These are phyloP conservation scores for Oscheius sp. DNA, from an alignment of 1,140 invertebrate genomes.

Conservation along the genomic window DNA sequence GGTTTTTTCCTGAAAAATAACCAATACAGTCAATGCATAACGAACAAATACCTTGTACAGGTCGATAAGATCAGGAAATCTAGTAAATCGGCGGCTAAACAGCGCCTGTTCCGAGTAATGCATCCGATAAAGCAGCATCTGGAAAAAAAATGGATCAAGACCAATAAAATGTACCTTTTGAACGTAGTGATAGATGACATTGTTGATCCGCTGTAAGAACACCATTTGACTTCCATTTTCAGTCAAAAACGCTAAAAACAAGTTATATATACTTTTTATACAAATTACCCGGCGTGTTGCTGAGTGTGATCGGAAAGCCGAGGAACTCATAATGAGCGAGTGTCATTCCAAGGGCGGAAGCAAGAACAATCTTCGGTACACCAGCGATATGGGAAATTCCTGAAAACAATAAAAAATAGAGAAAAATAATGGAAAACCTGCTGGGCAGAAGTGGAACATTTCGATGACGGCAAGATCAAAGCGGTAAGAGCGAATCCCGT, in stretches of 20 bases:
- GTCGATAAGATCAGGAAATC: neutral
- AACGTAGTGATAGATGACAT: slow-evolving; percentile 11
- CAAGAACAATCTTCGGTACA: slow-evolving; percentile 4
- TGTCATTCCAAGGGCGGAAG: slow-evolving; percentile 23
- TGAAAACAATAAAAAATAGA: neutral
- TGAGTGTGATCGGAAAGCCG: neutral
- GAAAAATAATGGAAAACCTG: neutral
- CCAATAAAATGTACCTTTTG: too few relatives aligned
- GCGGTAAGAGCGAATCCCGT: slow-evolving; percentile 50
- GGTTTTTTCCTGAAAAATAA: neutral
- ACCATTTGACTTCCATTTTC: neutral
- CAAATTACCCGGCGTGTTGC: slow-evolving; percentile 1
- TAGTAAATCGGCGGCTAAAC: neutral
- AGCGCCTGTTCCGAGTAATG: slow-evolving; percentile 11
- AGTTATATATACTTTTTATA: neutral
- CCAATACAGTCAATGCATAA: neutral
- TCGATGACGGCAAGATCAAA: slow-evolving; percentile 24
- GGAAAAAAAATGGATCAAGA: too few relatives aligned
- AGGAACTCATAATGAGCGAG: slow-evolving; percentile 6
- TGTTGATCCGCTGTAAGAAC: neutral
- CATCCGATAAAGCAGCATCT: neutral
- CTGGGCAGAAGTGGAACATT: slow-evolving; percentile 27
- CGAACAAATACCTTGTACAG: too few relatives aligned
- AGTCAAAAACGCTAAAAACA: neutral
- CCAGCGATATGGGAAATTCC: slow-evolving; percentile 10